phyloP scores from a whole-genome alignment of 1,140 invertebrate species.

The Physella acuta region DNA sequence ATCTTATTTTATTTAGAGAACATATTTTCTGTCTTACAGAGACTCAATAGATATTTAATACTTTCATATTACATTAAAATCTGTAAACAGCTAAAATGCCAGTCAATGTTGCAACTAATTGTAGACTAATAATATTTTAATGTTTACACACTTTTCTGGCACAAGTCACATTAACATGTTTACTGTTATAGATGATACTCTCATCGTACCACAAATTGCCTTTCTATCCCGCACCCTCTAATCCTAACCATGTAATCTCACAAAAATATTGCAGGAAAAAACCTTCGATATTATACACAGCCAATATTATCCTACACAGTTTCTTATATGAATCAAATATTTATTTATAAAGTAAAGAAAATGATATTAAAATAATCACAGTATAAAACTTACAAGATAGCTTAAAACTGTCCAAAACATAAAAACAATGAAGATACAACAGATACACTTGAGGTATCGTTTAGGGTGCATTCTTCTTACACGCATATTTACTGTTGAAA shows the following conservation, averaged over 20 bases:
- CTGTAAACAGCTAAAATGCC: no score
- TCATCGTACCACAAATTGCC: neutral
- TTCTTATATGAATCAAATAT: no score
- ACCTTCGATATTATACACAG: neutral
- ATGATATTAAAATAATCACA: neutral
- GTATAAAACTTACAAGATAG: neutral
- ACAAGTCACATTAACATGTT: no score
- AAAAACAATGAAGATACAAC: neutral
- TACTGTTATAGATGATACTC: no score
- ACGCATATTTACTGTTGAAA: no score
- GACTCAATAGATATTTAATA: no score
- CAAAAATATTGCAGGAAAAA: neutral
- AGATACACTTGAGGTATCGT: conserved; percentile 11
- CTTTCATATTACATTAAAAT: neutral
- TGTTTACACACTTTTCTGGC: no score
- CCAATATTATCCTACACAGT: neutral
- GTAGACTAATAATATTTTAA: no score
- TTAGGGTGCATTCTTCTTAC: neutral
- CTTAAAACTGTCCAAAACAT: conserved; percentile 8
- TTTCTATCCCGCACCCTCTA: neutral
- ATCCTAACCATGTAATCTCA: neutral
- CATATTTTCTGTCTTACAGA: no score
- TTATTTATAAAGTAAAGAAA: neutral
- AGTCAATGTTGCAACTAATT: no score
- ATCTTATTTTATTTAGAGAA: no score